These are phyloP conservation scores for Corythaeola cristata DNA, from an alignment of 2,113 vertebrate genomes.

Conservation along the genomic window DNA sequence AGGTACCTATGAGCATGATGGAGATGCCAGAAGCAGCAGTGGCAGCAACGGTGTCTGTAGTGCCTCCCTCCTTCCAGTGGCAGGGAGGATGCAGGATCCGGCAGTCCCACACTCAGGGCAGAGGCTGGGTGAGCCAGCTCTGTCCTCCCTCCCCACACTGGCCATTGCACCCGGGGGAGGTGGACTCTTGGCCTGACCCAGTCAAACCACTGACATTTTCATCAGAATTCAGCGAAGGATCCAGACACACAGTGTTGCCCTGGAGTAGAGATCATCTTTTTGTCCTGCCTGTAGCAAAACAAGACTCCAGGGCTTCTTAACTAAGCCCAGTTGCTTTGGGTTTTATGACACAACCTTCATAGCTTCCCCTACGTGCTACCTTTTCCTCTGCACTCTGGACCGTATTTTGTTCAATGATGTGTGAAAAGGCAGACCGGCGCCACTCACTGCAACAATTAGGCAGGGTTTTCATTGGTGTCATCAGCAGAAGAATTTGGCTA, in stretches of 20 bases:
- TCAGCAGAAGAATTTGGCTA: constrained; percentile 4
- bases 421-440: background rate
- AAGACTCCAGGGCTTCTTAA: background rate
- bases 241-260: accelerated
- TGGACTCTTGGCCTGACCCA: background rate
- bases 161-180: background rate
- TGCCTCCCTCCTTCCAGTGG: background rate
- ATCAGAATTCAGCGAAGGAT: background rate
- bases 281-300: background rate
- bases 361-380: background rate
- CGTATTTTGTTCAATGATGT: background rate
- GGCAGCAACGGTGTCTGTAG: background rate
- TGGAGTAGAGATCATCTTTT: background rate
- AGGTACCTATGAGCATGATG: accelerated
- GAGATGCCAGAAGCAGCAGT: background rate
- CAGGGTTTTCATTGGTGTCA: background rate
- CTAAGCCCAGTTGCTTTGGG: background rate
- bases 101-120: background rate
- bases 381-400: background rate
- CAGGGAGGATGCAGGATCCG: background rate
- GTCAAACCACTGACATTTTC: background rate
- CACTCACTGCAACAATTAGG: background rate
- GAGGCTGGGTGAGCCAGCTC: background rate
- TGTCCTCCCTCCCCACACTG: background rate
- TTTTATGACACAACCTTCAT: constrained; percentile 5